Evolutionary conservation across 2,113 vertebrate species (phyloP), one percentile per base, ranked within the genome.

Genomic region (Limanda limanda): DNA sequence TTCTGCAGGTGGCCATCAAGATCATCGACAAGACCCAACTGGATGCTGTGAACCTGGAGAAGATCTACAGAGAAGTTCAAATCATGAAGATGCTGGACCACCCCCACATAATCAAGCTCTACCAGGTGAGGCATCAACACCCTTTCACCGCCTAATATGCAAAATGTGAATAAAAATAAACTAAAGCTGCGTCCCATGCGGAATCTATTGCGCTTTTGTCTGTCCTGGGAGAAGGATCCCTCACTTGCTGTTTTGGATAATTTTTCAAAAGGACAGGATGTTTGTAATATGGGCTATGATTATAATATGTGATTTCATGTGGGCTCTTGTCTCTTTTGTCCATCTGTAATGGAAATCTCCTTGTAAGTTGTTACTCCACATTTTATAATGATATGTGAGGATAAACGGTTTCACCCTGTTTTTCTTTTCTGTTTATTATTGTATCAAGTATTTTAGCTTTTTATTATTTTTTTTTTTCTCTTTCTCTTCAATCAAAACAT

Each of bases 61-160:
- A 99, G 92, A 98, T 98, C 92, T 99, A 98, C 92, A 93, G 98
- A 79, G 98, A 99, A 86, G 97, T 99, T 68, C 96, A 99, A 91
- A 98, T 99, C 88, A 99, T 99, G 97, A 99, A 98, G 88, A 95
- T 99, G 96, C 94, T 98, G 68, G 96, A 99, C 91, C 98, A 99
- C 78, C 97, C 97, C 8, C 97, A 99, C 87, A 98, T 99, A 77
- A 98, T 99, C 89, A 99, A 98, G 88, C 96, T 99, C 63, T 99
- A 99, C 90, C 98, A 99, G 97, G 97, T 99, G 90, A 63, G 63
- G 21, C 9, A 48, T 17, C 9, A 20, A 14, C 20, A 42, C 45
- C 15, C 8, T 67, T 60, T 48, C 54, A 42, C 27, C 54, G 23
- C n/a, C 7, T 27, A 7, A 1, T 1, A 25, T 55, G 52, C 60